Percentiles rank a stretch among this genome's conserved stretches.
Conservation (phyloP, 2,113 vertebrate species). For the Megaceryle maxima region DNA sequence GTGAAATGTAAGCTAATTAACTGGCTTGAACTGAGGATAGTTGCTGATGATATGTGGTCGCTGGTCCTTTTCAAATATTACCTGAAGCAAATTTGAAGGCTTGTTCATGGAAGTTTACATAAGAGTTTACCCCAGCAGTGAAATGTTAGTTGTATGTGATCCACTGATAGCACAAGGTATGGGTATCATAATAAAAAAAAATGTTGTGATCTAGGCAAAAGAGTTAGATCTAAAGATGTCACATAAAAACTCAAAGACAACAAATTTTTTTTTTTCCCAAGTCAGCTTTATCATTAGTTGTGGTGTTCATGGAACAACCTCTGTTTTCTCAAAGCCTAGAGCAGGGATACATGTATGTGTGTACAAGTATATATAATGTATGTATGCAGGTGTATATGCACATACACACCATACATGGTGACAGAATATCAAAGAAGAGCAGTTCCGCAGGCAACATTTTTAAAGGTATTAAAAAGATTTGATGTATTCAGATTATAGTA, state of each 20-base stretch:
- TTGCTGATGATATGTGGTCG: accelerated
- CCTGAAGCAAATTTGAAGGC: background rate
- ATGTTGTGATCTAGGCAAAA: background rate
- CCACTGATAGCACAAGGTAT: background rate
- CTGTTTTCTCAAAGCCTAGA: background rate
- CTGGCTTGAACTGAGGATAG: background rate
- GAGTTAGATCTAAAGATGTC: background rate
- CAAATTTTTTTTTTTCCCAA: background rate
- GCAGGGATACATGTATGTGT: background rate
- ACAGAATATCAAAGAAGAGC: background rate
- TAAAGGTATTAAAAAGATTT: background rate
- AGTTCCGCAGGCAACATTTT: background rate
- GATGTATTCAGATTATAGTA: background rate
- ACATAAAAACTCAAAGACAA: background rate
- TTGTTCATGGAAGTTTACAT: background rate
- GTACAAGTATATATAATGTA: background rate
- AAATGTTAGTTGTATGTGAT: background rate
- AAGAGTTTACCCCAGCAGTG: background rate
- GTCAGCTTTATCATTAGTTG: background rate
- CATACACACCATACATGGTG: background rate
- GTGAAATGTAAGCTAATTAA: background rate
- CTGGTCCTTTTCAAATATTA: background rate
- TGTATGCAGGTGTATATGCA: accelerated
- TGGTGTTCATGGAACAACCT: background rate
- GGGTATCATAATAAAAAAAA: background rate